A percentile compares a stretch with the other conserved stretches of the same genome.
These are phyloP conservation scores for Drosophila pseudoobscura DNA, from an alignment of 1,140 invertebrate species.

Conservation along the genomic window DNA sequence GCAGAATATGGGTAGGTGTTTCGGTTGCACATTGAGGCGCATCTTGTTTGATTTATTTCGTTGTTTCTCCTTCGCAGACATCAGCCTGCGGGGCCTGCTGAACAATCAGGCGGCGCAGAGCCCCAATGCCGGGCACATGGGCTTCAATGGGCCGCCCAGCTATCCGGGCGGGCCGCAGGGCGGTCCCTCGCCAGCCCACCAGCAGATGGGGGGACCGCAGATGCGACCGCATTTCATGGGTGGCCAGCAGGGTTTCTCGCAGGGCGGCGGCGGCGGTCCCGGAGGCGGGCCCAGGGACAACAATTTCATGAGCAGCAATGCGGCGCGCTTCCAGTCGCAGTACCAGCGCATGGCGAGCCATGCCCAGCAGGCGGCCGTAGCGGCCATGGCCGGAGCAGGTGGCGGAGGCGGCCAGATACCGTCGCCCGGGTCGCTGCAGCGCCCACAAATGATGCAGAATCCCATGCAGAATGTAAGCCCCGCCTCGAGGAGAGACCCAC, in stretches of 20 bases:
- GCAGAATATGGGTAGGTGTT: conserved; percentile 82
- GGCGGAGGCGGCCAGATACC: conserved; percentile 75
- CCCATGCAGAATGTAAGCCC: conserved; percentile 76
- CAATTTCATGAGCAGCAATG: conserved; percentile 76
- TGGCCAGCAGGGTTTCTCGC: conserved; percentile 76
- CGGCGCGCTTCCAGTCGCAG: conserved; percentile 75
- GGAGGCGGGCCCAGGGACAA: conserved; percentile 72
- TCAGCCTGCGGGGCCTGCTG: conserved; percentile 79
- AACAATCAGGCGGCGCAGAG: conserved; percentile 83
- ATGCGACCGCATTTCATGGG: conserved; percentile 82
- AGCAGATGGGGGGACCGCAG: conserved; percentile 72
- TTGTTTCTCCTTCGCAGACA: conserved; percentile 56
- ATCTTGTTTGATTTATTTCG: background rate
- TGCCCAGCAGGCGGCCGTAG: conserved; percentile 76
- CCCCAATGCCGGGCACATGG: conserved; percentile 72
- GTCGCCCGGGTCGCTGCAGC: conserved; percentile 69
- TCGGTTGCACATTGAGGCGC: background rate
- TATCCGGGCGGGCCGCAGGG: conserved; percentile 81
- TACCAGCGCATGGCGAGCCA: conserved; percentile 82
- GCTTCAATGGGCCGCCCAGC: conserved; percentile 78
- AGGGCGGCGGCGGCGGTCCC: conserved; percentile 70
- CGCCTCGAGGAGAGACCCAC: too few relatives aligned
- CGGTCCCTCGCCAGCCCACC: conserved; percentile 74
- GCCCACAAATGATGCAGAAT: conserved; percentile 77
- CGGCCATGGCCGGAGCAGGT: conserved; percentile 68